Percentiles rank a stretch among this genome's conserved stretches.
These are phyloP conservation scores for Gorsachius goisagi DNA, from an alignment of 2,113 vertebrate genomes.

Conservation along the genomic window DNA sequence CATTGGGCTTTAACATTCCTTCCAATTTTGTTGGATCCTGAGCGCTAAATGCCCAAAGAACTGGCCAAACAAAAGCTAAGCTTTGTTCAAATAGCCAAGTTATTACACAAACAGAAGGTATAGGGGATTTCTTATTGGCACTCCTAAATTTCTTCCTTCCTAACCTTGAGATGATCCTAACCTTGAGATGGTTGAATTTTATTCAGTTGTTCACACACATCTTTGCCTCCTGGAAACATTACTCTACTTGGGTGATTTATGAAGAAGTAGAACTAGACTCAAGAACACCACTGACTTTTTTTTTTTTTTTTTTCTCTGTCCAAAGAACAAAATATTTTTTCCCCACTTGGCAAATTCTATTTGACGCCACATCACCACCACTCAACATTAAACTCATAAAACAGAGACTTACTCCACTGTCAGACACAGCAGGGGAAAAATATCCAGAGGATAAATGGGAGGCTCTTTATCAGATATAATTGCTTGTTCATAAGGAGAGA, in stretches of 20 bases:
- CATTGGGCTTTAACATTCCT: constrained; percentile 59
- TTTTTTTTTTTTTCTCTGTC: constrained; percentile 2
- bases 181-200: constrained; percentile 1
- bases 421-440: constrained; percentile 43
- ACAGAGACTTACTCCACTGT: constrained; percentile 62
- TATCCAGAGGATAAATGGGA: constrained; percentile 25
- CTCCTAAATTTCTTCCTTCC: constrained; percentile 7
- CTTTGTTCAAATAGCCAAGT: constrained; percentile 38
- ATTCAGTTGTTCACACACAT: background rate
- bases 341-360: constrained; percentile 61
- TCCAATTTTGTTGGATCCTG: constrained; percentile 32
- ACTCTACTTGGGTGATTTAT: constrained; percentile 16
- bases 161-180: constrained; percentile 31
- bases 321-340: constrained; percentile 54
- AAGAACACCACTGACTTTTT: constrained; percentile 31
- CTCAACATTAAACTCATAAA: constrained; percentile 54
- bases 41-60: constrained; percentile 37
- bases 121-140: background rate
- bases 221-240: constrained; percentile 57
- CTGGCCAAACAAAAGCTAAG: constrained; percentile 49
- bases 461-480: constrained; percentile 59
- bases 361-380: constrained; percentile 61
- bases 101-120: constrained; percentile 35
- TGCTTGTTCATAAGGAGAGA: constrained; percentile 74
- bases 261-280: constrained; percentile 39